These are phyloP conservation scores for Zaprionus camerounensis DNA, from an alignment of 1,140 invertebrate species.

Conservation along the genomic window DNA sequence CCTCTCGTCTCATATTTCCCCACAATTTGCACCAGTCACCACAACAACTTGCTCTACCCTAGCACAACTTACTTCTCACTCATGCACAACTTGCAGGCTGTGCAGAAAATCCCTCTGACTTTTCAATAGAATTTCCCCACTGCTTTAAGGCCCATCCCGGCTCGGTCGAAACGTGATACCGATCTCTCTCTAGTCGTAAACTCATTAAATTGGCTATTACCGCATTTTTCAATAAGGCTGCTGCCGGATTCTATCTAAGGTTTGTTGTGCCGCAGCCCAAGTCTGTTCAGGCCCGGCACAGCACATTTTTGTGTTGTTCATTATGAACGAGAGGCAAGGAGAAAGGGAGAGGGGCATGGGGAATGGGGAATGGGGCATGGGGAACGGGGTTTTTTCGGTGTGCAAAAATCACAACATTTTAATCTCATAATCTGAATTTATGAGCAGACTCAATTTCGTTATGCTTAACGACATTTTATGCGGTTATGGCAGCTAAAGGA, in stretches of 20 bases:
- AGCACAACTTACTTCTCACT: not conserved
- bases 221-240: slow-evolving; percentile 60
- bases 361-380: not conserved
- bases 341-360: not conserved
- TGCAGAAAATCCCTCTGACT: not conserved
- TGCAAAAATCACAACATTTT: slow-evolving; percentile 82
- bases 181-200: slow-evolving; percentile 30
- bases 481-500: slow-evolving; percentile 69
- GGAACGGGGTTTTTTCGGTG: slow-evolving; percentile 15
- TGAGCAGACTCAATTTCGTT: slow-evolving; percentile 82
- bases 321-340: slow-evolving; percentile 38
- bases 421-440: slow-evolving; percentile 83
- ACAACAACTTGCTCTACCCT: slow-evolving; percentile 2
- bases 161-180: not conserved
- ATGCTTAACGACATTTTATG: slow-evolving; percentile 83
- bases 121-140: slow-evolving; percentile 26
- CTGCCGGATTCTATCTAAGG: not conserved
- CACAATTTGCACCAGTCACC: not conserved
- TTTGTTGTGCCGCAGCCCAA: not conserved
- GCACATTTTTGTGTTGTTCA: slow-evolving; percentile 48
- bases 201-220: slow-evolving; percentile 48
- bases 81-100: not conserved
- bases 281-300: not conserved
- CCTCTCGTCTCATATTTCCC: not conserved
- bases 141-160: slow-evolving; percentile 29